These are phyloP conservation scores for Blastomussa wellsi DNA, from an alignment of 92 coral and sea anemone genomes.

Conservation along the genomic window DNA sequence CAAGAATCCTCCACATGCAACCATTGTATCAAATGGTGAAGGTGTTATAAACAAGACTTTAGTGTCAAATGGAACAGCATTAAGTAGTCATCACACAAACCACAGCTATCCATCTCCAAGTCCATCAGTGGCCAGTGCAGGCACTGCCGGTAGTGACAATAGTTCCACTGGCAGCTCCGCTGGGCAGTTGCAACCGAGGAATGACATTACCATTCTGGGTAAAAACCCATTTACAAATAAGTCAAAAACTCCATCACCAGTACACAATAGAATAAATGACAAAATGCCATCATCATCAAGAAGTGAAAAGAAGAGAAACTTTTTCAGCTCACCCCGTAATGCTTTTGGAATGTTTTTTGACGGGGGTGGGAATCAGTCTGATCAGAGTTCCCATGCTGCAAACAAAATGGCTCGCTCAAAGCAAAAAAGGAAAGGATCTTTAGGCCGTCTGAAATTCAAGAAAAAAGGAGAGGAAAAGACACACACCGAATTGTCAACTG, in stretches of 20 bases:
- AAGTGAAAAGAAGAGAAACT: constrained; percentile 59
- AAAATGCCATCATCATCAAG: constrained; percentile 64
- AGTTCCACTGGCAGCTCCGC: constrained; percentile 55
- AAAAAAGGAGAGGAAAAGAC: constrained; percentile 50
- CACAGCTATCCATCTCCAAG: constrained; percentile 41
- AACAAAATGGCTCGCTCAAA: constrained; percentile 62
- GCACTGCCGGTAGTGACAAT: constrained; percentile 61
- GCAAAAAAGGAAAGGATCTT: constrained; percentile 76
- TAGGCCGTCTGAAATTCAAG: constrained; percentile 79
- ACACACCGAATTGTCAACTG: constrained; percentile 88
- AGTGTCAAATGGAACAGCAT: constrained; percentile 48
- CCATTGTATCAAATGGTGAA: constrained; percentile 21
- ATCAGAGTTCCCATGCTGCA: constrained; percentile 79
- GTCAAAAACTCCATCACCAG: constrained; percentile 49
- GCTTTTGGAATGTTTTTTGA: constrained; percentile 85
- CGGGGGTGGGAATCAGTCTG: constrained; percentile 58
- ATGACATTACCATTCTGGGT: constrained; percentile 34
- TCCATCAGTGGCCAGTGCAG: constrained; percentile 55
- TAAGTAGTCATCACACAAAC: constrained; percentile 45
- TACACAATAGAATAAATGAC: constrained; percentile 15
- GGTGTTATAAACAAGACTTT: constrained; percentile 17
- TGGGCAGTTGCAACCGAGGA: constrained; percentile 33
- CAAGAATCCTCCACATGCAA: constrained; percentile 40
- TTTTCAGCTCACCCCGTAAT: constrained; percentile 63
- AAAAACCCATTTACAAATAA: constrained; percentile 48